These are phyloP conservation scores for Lysiphlebus fabarum DNA, from an alignment of 1,140 invertebrate genomes.

Conservation along the genomic window DNA sequence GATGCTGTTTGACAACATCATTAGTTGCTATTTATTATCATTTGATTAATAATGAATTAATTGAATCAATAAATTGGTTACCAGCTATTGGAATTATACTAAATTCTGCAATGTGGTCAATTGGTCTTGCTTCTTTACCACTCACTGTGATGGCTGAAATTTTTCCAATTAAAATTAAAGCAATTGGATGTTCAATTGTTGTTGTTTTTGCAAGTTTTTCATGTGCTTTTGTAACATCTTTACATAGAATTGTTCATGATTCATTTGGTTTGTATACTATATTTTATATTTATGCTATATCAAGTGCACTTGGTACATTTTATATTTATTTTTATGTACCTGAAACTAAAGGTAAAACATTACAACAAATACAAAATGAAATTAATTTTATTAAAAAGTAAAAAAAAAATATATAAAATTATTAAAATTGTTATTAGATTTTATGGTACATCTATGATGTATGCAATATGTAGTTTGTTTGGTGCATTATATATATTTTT, in stretches of 20 bases:
- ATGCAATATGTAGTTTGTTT: slow-evolving; percentile 62
- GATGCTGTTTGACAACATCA: slow-evolving; percentile 49
- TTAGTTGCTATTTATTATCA: slow-evolving; percentile 58
- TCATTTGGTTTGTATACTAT: slow-evolving; percentile 62
- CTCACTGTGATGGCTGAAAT: slow-evolving; percentile 70
- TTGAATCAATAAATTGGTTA: slow-evolving; percentile 55
- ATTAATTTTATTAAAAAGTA: slow-evolving; percentile 25
- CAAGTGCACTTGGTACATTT: slow-evolving; percentile 60
- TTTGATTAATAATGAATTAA: slow-evolving; percentile 49
- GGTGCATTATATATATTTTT: slow-evolving; percentile 62
- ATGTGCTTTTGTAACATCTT: slow-evolving; percentile 61
- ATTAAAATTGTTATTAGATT: slow-evolving; percentile 59
- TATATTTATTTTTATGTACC: slow-evolving; percentile 66
- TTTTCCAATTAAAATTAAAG: slow-evolving; percentile 67
- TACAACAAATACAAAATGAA: slow-evolving; percentile 60
- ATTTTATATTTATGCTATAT: slow-evolving; percentile 70
- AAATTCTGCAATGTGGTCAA: slow-evolving; percentile 64
- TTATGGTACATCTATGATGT: slow-evolving; percentile 70
- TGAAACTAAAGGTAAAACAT: slow-evolving; percentile 75
- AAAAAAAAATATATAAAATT: slow-evolving; percentile 53
- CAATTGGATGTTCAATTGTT: slow-evolving; percentile 63
- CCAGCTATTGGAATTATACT: slow-evolving; percentile 61
- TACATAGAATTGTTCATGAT: slow-evolving; percentile 62
- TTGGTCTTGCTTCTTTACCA: slow-evolving; percentile 68
- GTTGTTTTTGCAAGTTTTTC: slow-evolving; percentile 65